Evolutionary conservation across 2,113 vertebrate genomes (phyloP), one percentile per base, ranked within the genome.

Genomic region (Sceloporus undulatus): DNA sequence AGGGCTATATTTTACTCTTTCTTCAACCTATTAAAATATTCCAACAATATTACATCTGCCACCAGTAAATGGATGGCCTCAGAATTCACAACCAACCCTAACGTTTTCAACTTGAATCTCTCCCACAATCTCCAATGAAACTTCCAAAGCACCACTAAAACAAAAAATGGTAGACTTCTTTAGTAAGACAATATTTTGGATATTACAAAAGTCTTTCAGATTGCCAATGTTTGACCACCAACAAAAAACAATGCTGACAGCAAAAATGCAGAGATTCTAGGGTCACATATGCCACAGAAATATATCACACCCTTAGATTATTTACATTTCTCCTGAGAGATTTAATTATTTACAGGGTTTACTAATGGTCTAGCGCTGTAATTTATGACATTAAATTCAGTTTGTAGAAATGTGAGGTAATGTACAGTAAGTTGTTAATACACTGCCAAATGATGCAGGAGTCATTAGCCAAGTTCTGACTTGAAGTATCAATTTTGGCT

Each of bases 301-400:
- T 85, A 82, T 89, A 79, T 86, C 88, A 81, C 85, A 89, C 54
- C 59, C 66, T 25, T 77, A 59, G 73, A 18, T 76, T 91, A 92
- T 92, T 95, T 90, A 93, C 79, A 80, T 91, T 91, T 85, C 93
- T 94, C 91, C 84, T 40, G 94, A 91, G 92, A 92, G 66, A 91
- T 91, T 87, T 80, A 91, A 88, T 94, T 95, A 93, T 94, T 95
- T 94, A 90, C 88, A 91, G 84, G 92, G 88, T 91, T 95, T 94
- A 92, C 89, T 90, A 92, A 93, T 95, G 89, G 91, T 90, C 38
- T 90, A 84, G 92, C 93, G 92, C 25, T 65, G 85, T 91, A 93
- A 93, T 94, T 93, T 90, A 91, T 92, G 87, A 87, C 79, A 92
- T n/a, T 82, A 82, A 75, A 75, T 85, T 80, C 54, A 92, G 93